Evolutionary conservation across 2,113 vertebrate genomes (phyloP).

Genomic region (Psephotus haematonotus): DNA sequence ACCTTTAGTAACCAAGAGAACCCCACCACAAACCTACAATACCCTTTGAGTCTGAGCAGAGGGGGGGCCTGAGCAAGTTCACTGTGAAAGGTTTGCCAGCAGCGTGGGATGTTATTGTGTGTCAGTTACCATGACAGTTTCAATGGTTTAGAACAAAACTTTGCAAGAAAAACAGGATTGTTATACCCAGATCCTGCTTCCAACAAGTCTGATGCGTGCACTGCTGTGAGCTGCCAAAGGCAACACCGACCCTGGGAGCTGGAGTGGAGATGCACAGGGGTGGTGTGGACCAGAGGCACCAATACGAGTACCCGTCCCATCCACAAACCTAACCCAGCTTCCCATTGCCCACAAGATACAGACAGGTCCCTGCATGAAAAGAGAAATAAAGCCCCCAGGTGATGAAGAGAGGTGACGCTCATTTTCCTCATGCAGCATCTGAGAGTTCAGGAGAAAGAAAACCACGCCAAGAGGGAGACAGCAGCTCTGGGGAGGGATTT

Average conservation of each 20-base stretch:
- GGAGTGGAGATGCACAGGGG: neutral
- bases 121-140: neutral
- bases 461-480: neutral
- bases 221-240: neutral
- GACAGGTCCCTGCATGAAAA: too few relatives aligned
- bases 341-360: neutral
- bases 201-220: neutral
- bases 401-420: neutral
- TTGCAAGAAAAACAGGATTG: neutral
- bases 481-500: neutral
- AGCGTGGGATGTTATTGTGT: neutral
- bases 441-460: neutral
- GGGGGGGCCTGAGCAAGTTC: neutral
- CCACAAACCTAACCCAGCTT: neutral
- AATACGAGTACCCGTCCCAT: neutral
- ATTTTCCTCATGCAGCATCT: neutral
- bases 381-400: neutral
- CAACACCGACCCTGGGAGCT: rapidly evolving
- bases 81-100: neutral
- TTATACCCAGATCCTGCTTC: neutral
- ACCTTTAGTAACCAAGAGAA: neutral
- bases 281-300: neutral
- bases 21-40: neutral
- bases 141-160: neutral
- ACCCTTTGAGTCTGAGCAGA: neutral